These are phyloP conservation scores for Palloptera scutellata DNA, from an alignment of 2,888 invertebrate species.

Conservation along the genomic window DNA sequence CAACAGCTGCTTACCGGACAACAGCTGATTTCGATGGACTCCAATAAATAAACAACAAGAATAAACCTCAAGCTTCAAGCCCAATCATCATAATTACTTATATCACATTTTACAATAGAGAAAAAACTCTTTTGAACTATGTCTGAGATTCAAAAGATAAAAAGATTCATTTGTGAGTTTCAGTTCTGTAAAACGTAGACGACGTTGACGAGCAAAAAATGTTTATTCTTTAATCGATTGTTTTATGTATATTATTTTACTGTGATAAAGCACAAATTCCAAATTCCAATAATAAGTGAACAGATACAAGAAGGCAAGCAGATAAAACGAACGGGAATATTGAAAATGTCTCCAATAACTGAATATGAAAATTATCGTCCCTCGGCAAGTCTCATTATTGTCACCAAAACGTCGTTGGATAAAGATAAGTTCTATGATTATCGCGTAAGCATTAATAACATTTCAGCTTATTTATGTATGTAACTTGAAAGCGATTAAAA, in stretches of 20 bases:
- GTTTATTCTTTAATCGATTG: no score
- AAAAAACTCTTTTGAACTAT: no score
- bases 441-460: slow-evolving; percentile 37
- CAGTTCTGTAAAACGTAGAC: no score
- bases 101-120: neutral
- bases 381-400: slow-evolving; percentile 52
- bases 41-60: no score
- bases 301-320: no score
- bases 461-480: neutral
- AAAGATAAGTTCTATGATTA: slow-evolving; percentile 42
- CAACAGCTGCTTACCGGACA: neutral
- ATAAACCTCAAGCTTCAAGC: no score
- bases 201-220: no score
- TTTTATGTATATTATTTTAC: no score
- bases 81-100: no score
- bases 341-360: neutral
- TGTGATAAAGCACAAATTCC: neutral
- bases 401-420: slow-evolving; percentile 28
- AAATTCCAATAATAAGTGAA: neutral
- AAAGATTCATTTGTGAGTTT: no score
- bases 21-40: no score
- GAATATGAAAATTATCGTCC: slow-evolving; percentile 42
- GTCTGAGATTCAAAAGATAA: no score
- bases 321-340: neutral
- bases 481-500: neutral